These are phyloP conservation scores for Orycteropus afer DNA, from an alignment of 2,113 vertebrate species.

Conservation along the genomic window DNA sequence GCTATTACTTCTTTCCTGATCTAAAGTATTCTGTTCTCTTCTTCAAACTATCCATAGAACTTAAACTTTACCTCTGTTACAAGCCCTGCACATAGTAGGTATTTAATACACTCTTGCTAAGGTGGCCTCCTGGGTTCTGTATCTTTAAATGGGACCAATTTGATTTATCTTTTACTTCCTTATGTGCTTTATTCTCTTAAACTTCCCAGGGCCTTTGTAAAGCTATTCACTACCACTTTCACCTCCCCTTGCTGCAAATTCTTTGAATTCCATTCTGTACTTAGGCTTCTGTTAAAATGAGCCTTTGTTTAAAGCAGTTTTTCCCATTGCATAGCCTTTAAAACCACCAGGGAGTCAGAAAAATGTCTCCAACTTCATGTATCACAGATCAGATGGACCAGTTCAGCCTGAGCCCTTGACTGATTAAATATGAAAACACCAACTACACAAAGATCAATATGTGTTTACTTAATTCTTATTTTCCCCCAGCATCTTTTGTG, in stretches of 20 bases:
- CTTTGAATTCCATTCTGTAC: conserved; percentile 71
- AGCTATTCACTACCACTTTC: conserved; percentile 13
- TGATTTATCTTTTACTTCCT: neutral
- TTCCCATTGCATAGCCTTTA: conserved; percentile 22
- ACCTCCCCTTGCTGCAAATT: conserved; percentile 62
- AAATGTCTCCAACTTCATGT: conserved; percentile 23
- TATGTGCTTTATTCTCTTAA: neutral
- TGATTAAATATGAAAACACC: conserved; percentile 45
- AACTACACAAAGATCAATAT: conserved; percentile 33
- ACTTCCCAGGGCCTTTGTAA: conserved; percentile 13
- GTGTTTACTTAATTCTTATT: conserved; percentile 56
- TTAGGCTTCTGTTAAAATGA: conserved; percentile 63
- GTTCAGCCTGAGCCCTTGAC: neutral
- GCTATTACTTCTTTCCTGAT: neutral
- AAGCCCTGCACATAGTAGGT: neutral
- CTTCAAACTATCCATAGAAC: neutral
- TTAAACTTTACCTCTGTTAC: neutral
- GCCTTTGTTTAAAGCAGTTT: conserved; percentile 70
- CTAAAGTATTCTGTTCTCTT: neutral
- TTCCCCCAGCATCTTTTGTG: neutral
- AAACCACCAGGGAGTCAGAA: conserved; percentile 54
- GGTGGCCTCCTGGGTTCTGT: neutral
- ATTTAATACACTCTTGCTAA: neutral
- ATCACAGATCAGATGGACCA: conserved; percentile 30
- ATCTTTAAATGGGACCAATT: neutral